Base-by-base conservation (phyloP, 1,140 invertebrate genomes). In the Procambarus virginalis region DNA sequence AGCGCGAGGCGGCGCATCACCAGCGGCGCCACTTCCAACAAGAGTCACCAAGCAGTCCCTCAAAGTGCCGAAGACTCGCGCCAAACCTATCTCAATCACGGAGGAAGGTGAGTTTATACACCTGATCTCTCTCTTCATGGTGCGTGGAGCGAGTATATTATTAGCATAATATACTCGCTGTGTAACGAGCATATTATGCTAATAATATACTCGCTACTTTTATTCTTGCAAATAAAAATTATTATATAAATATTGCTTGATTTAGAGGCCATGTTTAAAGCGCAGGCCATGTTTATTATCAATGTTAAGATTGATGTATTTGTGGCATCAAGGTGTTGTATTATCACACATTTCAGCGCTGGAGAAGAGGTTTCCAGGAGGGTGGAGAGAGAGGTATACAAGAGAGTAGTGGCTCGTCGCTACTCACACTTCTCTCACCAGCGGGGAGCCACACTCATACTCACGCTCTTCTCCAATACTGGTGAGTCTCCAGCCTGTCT, bases 321-420 rank as follows among this genome's bases (percentile, higher is more conserved):
- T 34, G 34, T 34, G 0, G 34, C 34, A 34, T 34, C 1, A 34
- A 34, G 34, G 34, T 34, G 34, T 34, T 34, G 34, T 34, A 34
- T 55, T 55, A 55, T 55, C 12, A 12, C 10, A 10, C 12, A 12
- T 55, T 55, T 55, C 17, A 89, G 87, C 80, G 1, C 81, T 89
- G 34, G 49, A 12, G 10, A 64, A 75, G 73, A 82, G 87, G 17
- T 89, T 89, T 49, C 87, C 87, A 2, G 68, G 87, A 8, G 87
- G 87, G 22, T 89, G 87, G 87, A 64, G 87, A 55, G 87, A 89
- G 87, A 89, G 73, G 73, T 77, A 45, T 89, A 89, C 70, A 20
- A 20, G 14, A 70, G 70, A 46, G 73, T 64, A 5, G 68, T 84
- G 45, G 87, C 84, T 45, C 48, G 87, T 17, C 79, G 81, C 46